Evolutionary conservation across 1,140 invertebrate genomes (phyloP), one percentile per base, ranked within the genome.

Genomic region (Drosophila insularis): DNA sequence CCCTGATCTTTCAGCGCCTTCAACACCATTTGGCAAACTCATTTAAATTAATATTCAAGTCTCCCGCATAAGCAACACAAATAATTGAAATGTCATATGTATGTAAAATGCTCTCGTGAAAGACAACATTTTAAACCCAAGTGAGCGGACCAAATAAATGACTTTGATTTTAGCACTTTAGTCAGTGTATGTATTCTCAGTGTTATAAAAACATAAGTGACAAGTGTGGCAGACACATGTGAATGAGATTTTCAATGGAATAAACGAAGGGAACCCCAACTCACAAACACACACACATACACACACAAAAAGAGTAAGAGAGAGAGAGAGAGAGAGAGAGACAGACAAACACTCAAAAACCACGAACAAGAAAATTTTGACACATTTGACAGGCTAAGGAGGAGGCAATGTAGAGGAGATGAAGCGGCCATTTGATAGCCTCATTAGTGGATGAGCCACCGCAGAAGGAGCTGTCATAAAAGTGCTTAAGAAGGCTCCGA

Each of bases 361-460:
- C 65, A 71, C 56, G 78, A 79, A 86, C 74, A 77, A 62, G 60
- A 61, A 64, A 89, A 89, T 89, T 89, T 89, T 89, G 84, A 89
- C 84, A 89, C 80, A 75, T 89, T 80, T 84, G 84, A 89, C 84
- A 89, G 76, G 56, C 68, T 8, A 32, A 56, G 54, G n/a, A 17
- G 54, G 19, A 43, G 40, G n/a, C 5, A 40, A 40, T 13, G 63
- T 8, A 73, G 63, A 65, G 40, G 68, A 68, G 65, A 61, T 63
- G 68, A 86, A 80, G 81, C 81, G 85, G 82, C 80, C 84, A 89
- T 89, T 84, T 89, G 84, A 89, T 89, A 89, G 84, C 84, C 84
- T 89, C 84, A 89, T 89, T 89, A 89, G 84, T 77, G 77, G 43
- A 63, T 71, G 80, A 79, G 79, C 75, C 79, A 86, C 79, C 80